Percentiles rank a stretch among this genome's conserved stretches.
Evolutionary conservation across 37 sponge, comb jelly and placozoan genomes (phyloP).

Genomic region (Cliona cf. orientalis): DNA sequence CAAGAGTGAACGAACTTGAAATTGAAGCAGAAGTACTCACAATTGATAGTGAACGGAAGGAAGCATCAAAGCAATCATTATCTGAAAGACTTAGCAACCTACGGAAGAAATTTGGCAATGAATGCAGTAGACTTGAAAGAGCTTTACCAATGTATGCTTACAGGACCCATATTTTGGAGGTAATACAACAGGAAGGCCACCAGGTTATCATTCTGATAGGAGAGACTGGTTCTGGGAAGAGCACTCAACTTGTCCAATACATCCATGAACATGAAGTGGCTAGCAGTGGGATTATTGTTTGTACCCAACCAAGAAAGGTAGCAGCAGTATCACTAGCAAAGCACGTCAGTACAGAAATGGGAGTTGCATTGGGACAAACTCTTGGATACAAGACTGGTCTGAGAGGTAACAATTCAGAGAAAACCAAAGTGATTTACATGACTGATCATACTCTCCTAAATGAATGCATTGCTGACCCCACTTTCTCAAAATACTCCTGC

Average conservation of each 20-base stretch:
- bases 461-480: constrained; percentile 47
- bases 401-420: constrained; percentile 16
- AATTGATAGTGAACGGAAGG: not conserved
- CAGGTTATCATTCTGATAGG: constrained; percentile 73
- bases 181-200: constrained; percentile 11
- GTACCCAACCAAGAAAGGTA: constrained; percentile 84
- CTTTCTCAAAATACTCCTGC: constrained; percentile 54
- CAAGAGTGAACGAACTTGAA: not conserved
- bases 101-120: constrained; percentile 45
- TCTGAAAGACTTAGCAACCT: not conserved
- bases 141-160: constrained; percentile 62
- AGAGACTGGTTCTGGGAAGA: constrained; percentile 90
- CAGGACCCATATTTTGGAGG: constrained; percentile 30
- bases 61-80: too few species aligned
- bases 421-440: constrained; percentile 44
- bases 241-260: constrained; percentile 87
- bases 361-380: constrained; percentile 25
- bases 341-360: constrained; percentile 68
- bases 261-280: constrained; percentile 68
- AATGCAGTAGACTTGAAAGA: constrained; percentile 23
- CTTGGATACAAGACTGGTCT: constrained; percentile 71
- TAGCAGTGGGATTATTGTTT: constrained; percentile 41
- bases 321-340: constrained; percentile 80
- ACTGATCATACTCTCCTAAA: constrained; percentile 73
- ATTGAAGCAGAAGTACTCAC: not conserved